A percentile compares a stretch with the other conserved stretches of the same genome.
phyloP scores from a whole-genome alignment of 1,140 invertebrate genomes.

The Dendrolimus kikuchii region DNA sequence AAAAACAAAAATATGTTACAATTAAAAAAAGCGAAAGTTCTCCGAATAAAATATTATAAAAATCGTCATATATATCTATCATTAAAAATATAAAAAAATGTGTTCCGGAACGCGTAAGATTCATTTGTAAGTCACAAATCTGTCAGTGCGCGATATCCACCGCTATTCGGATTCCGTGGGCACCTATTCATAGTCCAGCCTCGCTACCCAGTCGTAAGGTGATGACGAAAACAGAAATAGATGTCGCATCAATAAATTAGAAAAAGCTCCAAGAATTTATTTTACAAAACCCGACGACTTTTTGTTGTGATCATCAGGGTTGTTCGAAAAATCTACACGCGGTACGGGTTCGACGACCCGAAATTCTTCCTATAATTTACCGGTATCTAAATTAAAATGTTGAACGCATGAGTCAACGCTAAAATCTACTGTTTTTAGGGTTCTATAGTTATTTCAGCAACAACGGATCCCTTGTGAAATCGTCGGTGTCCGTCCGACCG shows the following conservation, averaged over 20 bases:
- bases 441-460: neutral
- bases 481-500: too few relatives aligned
- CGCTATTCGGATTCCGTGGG: conserved; percentile 23
- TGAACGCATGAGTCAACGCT: conserved; percentile 15
- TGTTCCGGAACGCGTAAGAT: conserved; percentile 43
- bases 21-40: conserved; percentile 3
- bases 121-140: conserved; percentile 63
- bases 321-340: conserved; percentile 36
- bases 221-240: conserved; percentile 66
- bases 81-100: conserved; percentile 29
- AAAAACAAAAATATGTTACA: conserved; percentile 5
- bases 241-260: conserved; percentile 58
- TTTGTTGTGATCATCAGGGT: conserved; percentile 53
- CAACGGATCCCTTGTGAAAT: too few relatives aligned
- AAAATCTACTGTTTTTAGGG: conserved; percentile 11
- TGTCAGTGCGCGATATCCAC: conserved; percentile 47
- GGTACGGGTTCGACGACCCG: conserved; percentile 38
- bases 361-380: conserved; percentile 51
- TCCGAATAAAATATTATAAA: conserved; percentile 2
- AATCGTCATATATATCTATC: conserved; percentile 21
- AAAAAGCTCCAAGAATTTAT: conserved; percentile 49
- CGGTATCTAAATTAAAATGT: conserved; percentile 34
- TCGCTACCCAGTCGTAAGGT: conserved; percentile 33
- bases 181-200: conserved; percentile 48
- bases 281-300: conserved; percentile 39